A percentile compares a stretch with the other conserved stretches of the same genome.
Conservation (phyloP, 2,113 vertebrate genomes). For the Thunnus maccoyii region DNA sequence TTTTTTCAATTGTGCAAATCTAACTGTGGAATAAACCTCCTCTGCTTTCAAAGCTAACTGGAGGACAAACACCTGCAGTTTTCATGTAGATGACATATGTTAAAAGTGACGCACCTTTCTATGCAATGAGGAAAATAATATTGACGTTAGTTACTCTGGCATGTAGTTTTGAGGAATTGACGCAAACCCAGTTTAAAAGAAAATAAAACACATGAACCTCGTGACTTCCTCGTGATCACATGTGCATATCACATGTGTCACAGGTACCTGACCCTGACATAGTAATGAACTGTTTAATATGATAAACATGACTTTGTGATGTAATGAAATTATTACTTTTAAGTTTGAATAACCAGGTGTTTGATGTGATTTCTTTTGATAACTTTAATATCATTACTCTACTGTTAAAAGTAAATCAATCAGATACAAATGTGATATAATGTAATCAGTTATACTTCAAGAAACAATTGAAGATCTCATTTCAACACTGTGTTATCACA, state of each 20-base stretch:
- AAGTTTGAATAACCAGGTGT: neutral
- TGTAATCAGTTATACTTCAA: constrained; percentile 2
- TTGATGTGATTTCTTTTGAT: neutral
- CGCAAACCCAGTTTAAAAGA: neutral
- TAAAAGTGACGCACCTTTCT: neutral
- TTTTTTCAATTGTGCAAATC: neutral
- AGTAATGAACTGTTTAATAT: neutral
- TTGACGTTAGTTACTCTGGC: neutral
- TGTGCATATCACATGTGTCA: neutral
- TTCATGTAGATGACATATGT: neutral
- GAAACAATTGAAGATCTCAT: neutral
- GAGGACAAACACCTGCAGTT: neutral
- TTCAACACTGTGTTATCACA: constrained; percentile 5
- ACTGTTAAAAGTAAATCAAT: neutral
- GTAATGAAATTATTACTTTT: neutral
- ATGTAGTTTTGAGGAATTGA: neutral
- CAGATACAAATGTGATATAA: neutral
- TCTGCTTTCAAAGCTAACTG: neutral
- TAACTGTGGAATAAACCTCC: neutral
- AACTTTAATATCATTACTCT: neutral
- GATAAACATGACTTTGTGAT: neutral
- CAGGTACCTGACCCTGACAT: neutral
- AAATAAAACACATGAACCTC: neutral
- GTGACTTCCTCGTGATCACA: neutral
- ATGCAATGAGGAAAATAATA: neutral